phyloP scores from a whole-genome alignment of 23 tunicate species.

The Botrylloides violaceus region DNA sequence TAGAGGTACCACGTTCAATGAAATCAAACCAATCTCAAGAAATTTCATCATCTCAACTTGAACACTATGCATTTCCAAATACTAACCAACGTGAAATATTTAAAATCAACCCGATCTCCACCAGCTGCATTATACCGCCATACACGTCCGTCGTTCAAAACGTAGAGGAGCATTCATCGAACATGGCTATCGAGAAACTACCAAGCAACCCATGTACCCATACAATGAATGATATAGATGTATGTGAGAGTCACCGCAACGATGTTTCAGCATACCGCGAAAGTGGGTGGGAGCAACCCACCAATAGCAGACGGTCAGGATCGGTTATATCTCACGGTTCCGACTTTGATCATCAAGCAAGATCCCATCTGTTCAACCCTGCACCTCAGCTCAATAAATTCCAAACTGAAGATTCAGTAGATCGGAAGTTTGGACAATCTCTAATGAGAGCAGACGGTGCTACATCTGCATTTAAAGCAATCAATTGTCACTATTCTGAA shows the following conservation, averaged over 20 bases:
- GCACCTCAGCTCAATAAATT: background rate
- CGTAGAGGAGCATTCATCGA: background rate
- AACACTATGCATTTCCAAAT: background rate
- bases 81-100: background rate
- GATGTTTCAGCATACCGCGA: background rate
- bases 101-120: background rate
- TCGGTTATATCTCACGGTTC: conserved; percentile 13
- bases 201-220: background rate
- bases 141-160: background rate
- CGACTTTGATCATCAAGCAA: background rate
- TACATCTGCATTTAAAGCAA: background rate
- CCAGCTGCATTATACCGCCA: background rate
- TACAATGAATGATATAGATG: background rate
- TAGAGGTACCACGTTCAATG: background rate
- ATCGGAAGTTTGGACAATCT: background rate
- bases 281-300: background rate
- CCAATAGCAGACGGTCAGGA: background rate
- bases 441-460: background rate
- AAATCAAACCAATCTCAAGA: background rate
- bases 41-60: background rate
- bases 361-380: background rate
- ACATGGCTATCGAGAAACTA: background rate
- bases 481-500: background rate
- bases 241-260: background rate
- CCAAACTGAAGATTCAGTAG: background rate